phyloP scores from a whole-genome alignment of 2,113 vertebrate genomes.

The Sorex araneus region DNA sequence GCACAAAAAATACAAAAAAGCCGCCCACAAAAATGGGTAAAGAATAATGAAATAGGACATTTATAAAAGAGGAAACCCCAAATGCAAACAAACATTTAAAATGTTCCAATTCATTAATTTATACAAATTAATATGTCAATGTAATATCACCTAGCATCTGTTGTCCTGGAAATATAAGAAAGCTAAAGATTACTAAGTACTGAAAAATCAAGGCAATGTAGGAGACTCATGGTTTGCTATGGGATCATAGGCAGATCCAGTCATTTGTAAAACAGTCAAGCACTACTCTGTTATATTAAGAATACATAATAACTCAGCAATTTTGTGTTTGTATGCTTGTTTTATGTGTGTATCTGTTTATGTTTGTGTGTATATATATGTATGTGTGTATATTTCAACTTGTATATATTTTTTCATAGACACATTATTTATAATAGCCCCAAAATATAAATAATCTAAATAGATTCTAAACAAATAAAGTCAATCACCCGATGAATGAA shows the following conservation, averaged over 20 bases:
- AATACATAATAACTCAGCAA: not conserved
- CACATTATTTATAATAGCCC: not conserved
- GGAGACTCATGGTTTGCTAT: not conserved
- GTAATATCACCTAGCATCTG: not conserved
- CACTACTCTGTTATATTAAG: not conserved
- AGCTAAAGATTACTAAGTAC: not conserved
- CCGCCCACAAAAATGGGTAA: not conserved
- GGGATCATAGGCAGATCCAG: not conserved
- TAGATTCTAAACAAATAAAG: not conserved
- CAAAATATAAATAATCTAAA: not conserved
- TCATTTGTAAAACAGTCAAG: not conserved
- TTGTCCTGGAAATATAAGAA: not conserved
- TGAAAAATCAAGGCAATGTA: slow-evolving; percentile 2
- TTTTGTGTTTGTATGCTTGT: not conserved
- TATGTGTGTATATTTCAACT: not conserved
- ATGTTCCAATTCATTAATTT: not conserved
- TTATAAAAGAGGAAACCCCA: slow-evolving; percentile 1
- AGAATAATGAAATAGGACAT: slow-evolving; percentile 10
- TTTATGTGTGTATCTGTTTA: not conserved
- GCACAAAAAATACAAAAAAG: not conserved
- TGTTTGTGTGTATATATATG: not conserved
- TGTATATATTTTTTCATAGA: not conserved
- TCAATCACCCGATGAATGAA: not conserved
- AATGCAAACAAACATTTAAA: not conserved
- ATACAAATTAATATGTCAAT: not conserved